phyloP scores from a whole-genome alignment of 64 coral and sea anemone genomes.

The Montipora foliosa region DNA sequence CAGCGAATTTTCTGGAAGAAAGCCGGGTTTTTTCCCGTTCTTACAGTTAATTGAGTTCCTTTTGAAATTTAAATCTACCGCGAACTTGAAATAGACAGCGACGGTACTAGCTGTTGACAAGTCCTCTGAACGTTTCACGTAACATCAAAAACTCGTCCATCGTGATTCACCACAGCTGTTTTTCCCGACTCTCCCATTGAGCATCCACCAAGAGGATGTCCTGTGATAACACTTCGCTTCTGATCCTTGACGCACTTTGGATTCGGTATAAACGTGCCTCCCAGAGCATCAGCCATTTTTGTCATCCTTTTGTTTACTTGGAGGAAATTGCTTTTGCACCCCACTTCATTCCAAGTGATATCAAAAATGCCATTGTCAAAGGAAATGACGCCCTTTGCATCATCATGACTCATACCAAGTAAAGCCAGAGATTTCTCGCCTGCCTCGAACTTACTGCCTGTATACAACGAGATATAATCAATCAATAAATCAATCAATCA shows the following conservation, averaged over 20 bases:
- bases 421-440: conserved; percentile 46
- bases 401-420: conserved; percentile 64
- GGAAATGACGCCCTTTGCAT: conserved; percentile 23
- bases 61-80: too few species aligned
- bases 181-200: conserved; percentile 49
- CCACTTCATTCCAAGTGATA: conserved; percentile 43
- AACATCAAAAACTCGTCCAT: conserved; percentile 64
- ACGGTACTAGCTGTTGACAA: too few species aligned
- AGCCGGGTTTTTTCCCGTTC: too few species aligned
- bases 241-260: conserved; percentile 23
- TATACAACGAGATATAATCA: background rate
- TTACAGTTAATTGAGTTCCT: too few species aligned
- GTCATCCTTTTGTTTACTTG: conserved; percentile 25
- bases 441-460: conserved; percentile 18
- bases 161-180: conserved; percentile 57
- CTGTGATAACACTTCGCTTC: conserved; percentile 15
- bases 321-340: conserved; percentile 35
- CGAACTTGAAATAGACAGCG: too few species aligned
- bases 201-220: conserved; percentile 59
- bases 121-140: background rate
- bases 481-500: too few species aligned
- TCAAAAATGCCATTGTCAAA: conserved; percentile 37
- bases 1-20: too few species aligned
- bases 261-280: conserved; percentile 42
- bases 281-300: conserved; percentile 11